These are phyloP conservation scores for Himalopsyche anomala DNA, from an alignment of 2,888 invertebrate genomes.

Conservation along the genomic window DNA sequence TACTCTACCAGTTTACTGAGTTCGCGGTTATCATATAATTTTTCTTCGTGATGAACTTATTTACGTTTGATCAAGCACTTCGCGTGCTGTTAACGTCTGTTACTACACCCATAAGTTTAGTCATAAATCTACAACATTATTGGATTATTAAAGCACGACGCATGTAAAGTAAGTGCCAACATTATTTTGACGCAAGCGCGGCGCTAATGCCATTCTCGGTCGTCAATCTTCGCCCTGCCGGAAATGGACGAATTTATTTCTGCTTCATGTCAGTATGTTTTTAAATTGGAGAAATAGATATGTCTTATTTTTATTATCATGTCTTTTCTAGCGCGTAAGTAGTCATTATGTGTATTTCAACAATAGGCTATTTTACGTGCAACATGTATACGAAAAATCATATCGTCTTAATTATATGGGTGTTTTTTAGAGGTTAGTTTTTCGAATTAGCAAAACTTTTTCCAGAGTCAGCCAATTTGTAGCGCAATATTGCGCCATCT, in stretches of 20 bases:
- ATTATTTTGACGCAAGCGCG: background rate
- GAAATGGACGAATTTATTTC: slow-evolving; percentile 21
- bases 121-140: background rate
- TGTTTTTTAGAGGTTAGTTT: too few species aligned
- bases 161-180: background rate
- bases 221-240: slow-evolving; percentile 22
- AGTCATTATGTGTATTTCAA: background rate
- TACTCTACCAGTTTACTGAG: background rate
- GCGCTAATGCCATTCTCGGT: background rate
- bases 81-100: background rate
- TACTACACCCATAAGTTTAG: background rate
- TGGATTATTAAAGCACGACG: background rate
- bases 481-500: too few species aligned
- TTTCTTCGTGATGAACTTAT: background rate
- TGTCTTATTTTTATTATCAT: background rate
- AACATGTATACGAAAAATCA: too few species aligned
- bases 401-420: too few species aligned
- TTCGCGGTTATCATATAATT: background rate
- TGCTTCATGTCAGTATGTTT: background rate
- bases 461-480: too few species aligned
- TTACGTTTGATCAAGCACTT: background rate
- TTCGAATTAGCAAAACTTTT: too few species aligned
- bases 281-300: background rate
- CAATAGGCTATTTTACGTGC: background rate
- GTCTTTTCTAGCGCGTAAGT: background rate